These are phyloP conservation scores for Pseudomyrmex dendroicus DNA, from an alignment of 1,140 invertebrate species.

Conservation along the genomic window DNA sequence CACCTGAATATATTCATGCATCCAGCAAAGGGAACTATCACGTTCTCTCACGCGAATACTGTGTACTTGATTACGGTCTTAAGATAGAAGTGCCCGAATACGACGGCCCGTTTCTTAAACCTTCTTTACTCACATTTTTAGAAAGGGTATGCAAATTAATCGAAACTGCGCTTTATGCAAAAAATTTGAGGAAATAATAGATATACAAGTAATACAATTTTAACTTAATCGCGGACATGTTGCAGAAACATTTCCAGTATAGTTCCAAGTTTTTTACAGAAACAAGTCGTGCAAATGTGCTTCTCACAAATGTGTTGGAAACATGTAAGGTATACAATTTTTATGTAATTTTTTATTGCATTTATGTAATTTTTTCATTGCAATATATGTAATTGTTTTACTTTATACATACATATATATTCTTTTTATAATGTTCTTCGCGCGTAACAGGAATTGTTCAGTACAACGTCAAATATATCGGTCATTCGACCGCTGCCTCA, in stretches of 20 bases:
- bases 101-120: constrained; percentile 83
- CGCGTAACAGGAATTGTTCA: constrained; percentile 59
- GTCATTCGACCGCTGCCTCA: constrained; percentile 87
- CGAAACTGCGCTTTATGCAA: not conserved
- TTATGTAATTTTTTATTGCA: not conserved
- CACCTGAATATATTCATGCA: constrained; percentile 81
- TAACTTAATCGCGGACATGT: not conserved
- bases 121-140: constrained; percentile 78
- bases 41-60: constrained; percentile 82
- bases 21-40: constrained; percentile 80
- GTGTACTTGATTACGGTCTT: constrained; percentile 85
- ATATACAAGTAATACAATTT: not conserved
- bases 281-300: not conserved
- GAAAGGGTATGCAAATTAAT: constrained; percentile 79
- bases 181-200: not conserved
- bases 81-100: constrained; percentile 87
- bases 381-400: not conserved
- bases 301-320: not conserved
- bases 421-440: not conserved
- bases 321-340: constrained; percentile 49
- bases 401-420: constrained; percentile 1
- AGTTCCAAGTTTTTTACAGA: not conserved
- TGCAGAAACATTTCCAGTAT: not conserved
- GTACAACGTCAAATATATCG: constrained; percentile 67
- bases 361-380: not conserved